These are phyloP conservation scores for Molorchus minor DNA, from an alignment of 2,888 invertebrate genomes.

Conservation along the genomic window DNA sequence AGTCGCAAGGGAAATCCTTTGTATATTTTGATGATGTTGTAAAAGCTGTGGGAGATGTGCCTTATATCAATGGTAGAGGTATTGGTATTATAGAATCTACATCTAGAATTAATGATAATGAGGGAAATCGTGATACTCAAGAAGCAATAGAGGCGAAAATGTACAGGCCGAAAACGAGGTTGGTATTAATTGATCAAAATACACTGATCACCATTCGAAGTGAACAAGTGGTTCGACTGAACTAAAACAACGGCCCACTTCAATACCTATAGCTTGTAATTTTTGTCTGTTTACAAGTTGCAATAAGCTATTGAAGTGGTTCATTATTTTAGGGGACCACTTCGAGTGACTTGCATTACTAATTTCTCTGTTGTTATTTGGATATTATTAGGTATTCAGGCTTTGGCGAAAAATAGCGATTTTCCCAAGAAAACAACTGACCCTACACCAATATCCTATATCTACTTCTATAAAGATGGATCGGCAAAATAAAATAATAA, in stretches of 20 bases:
- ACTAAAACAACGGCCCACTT: neutral
- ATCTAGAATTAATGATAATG: too few species aligned
- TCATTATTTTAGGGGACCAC: neutral
- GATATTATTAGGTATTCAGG: neutral
- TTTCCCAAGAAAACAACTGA: constrained; percentile 5
- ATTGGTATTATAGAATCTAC: too few species aligned
- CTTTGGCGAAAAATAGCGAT: constrained; percentile 2
- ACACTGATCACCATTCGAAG: neutral
- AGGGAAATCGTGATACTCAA: too few species aligned
- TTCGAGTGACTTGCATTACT: neutral
- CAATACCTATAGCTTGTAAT: neutral
- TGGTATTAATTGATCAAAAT: too few species aligned
- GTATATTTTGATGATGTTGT: neutral
- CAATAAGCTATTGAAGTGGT: neutral
- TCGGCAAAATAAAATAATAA: neutral
- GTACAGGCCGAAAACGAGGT: too few species aligned
- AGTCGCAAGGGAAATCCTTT: neutral
- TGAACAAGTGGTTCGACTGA: neutral
- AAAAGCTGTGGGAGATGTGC: neutral
- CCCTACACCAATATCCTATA: neutral
- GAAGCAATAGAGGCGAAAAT: too few species aligned
- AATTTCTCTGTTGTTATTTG: neutral
- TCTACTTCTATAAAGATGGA: neutral
- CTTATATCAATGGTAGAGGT: neutral
- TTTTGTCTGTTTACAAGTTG: neutral